Base-by-base conservation (phyloP, 2,113 vertebrate species). In the Cyanoliseus patagonus region DNA sequence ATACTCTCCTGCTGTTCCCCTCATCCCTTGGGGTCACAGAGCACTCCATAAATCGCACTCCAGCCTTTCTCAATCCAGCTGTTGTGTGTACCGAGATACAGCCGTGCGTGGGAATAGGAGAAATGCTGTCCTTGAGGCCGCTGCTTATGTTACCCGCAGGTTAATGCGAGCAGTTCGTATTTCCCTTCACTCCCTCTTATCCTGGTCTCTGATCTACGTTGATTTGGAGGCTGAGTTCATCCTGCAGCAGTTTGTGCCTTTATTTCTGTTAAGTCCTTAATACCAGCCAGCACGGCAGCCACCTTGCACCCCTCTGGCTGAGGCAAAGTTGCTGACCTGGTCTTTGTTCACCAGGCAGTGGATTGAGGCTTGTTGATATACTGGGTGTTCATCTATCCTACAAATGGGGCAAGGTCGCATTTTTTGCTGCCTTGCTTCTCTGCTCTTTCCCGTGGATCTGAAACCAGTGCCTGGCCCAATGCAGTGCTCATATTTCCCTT, bases 11-110 rank as follows among this genome's bases (percentile, higher is more conserved):
- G 82, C 83, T 61, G 72, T 31, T 90, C 79, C 64, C 11, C 88
- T 85, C 72, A 33, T 93, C 68, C 76, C 80, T 39, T 1, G 35
- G 33, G 73, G 4, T 96, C 93, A 92, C 88, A 44, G 42, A 88
- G 83, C 90, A 92, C 95, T 92, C 88, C 95, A 96, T 97, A 96
- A 96, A 96, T 96, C 52, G 76, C 12, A 4, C 79, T 92, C 70
- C 68, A 68, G 72, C 85, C 90, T n/a, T 57, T 41, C 13, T 11
- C 73, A 75, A 92, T 93, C 95, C 93, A 92, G 90, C 88, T 88
- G 79, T 64, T 86, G 90, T 10, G 3, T 0, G 0, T 17, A 44
- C 44, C 1, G 2, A 63, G 88, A 19, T 61, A 63, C 22, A 90
- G 88, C 73, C 7, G 1, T 67, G 80, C 5, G 61, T 95, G 94